Evolutionary conservation across 2,113 vertebrate genomes (phyloP).

Genomic region (Limnothrissa miodon): DNA sequence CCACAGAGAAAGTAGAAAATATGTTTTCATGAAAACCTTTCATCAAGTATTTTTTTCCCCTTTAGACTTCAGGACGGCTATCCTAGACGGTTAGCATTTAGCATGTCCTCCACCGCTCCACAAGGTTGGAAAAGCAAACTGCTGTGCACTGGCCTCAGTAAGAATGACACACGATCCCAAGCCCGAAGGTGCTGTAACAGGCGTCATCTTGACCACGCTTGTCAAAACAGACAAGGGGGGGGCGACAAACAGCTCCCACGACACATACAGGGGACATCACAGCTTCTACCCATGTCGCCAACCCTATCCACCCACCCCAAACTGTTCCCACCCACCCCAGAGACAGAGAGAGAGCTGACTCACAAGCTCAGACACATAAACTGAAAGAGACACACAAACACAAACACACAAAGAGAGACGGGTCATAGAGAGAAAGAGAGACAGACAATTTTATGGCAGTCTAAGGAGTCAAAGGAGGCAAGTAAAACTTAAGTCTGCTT

Average conservation of each 20-base stretch:
- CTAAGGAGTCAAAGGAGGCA: constrained; percentile 34
- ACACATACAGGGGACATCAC: not conserved
- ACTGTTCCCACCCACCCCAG: not conserved
- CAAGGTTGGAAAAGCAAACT: not conserved
- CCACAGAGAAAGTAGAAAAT: not conserved
- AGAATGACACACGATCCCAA: constrained; percentile 6
- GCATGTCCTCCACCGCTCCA: not conserved
- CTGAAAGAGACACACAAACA: not conserved
- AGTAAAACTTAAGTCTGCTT: constrained; percentile 22
- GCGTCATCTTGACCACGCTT: constrained; percentile 23
- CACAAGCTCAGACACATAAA: not conserved
- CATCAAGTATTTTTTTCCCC: not conserved
- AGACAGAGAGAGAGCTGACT: constrained; percentile 12
- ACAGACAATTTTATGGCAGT: constrained; percentile 37
- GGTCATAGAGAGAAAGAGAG: not conserved
- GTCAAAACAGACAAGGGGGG: constrained; percentile 20
- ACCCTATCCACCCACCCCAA: not conserved
- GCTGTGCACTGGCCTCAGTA: not conserved
- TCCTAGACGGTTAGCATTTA: not conserved
- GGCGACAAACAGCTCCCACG: constrained; percentile 3
- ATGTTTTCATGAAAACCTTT: constrained; percentile 11
- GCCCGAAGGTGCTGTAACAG: constrained; percentile 44
- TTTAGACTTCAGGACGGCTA: too few relatives aligned
- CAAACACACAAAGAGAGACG: not conserved
- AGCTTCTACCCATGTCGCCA: not conserved